Evolutionary conservation across 2,113 vertebrate species (phyloP), one percentile per base, ranked within the genome.

Genomic region (Cynocephalus volans): DNA sequence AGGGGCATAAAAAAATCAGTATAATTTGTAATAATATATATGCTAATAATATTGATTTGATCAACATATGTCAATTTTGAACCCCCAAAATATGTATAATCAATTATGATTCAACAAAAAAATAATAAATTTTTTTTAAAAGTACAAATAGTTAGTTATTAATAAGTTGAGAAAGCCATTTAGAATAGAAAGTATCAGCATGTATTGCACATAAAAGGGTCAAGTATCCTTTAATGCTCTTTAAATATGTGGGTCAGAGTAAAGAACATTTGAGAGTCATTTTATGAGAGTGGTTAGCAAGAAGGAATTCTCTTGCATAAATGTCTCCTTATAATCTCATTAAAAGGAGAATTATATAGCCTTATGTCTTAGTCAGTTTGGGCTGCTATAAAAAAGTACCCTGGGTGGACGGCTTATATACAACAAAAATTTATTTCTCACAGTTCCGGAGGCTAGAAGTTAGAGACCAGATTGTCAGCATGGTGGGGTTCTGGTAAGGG

Each of bases 211-310:
- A 76, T 70, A 64, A 92, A 86, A 82, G 72, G 3, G 24, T 31
- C 58, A 87, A 54, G 48, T 76, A 76, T 69, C 6, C 92, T 79
- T 77, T 72, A 70, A 86, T 86, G 9, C 48, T 70, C 60, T 95
- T 81, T 50, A 90, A 92, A 31, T 52, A 58, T 24, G 11, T 56
- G 15, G 5, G 26, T 77, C 31, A 62, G 23, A 48, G 10, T 92
- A n/a, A 28, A 73, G 90, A 87, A 41, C 6, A 56, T 45, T 88
- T 70, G 56, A 92, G 73, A 88, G 17, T 3, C 15, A 82, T 45
- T 72, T 8, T n/a, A 54, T 1, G 72, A 33, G 75, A 58, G 8
- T 28, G 17, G 41, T n/a, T 81, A 5, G 7, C 24, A 60, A 58
- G 75, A 86, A 54, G 41, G n/a, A 41, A 0, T 48, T 50, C 2